Percentiles rank a stretch among this genome's conserved stretches.
Evolutionary conservation across 2,797 vertebrate species (phyloP).

Genomic region (Notolabrus celidotus): DNA sequence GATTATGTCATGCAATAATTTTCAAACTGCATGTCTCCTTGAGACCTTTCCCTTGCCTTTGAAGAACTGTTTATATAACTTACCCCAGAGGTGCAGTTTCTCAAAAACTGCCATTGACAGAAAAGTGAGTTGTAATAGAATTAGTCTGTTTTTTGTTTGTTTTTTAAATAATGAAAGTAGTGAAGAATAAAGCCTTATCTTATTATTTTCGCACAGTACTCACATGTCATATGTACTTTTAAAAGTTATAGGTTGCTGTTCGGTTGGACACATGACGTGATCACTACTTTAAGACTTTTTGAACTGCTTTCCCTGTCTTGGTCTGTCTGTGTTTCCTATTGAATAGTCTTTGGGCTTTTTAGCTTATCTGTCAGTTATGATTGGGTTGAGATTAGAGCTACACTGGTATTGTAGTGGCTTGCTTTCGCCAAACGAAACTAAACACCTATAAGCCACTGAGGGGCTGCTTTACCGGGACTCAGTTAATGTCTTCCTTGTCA

Average conservation of each 20-base stretch:
- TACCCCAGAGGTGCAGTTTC: conserved; percentile 13
- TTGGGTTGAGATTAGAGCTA: background rate
- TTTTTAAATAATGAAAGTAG: background rate
- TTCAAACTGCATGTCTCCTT: background rate
- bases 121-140: background rate
- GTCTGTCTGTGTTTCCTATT: background rate
- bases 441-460: too few relatives aligned
- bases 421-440: too few relatives aligned
- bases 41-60: background rate
- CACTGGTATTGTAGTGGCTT: too few relatives aligned
- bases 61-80: background rate
- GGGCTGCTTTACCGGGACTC: too few relatives aligned
- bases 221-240: conserved; percentile 7
- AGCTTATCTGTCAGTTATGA: too few relatives aligned
- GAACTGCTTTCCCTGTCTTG: background rate
- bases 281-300: background rate
- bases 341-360: background rate
- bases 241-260: conserved; percentile 2
- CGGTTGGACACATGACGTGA: background rate
- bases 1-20: conserved; percentile 26
- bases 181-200: background rate
- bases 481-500: too few relatives aligned
- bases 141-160: conserved; percentile 8
- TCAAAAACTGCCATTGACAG: background rate
- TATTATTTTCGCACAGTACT: conserved; percentile 7